Evolutionary conservation across 2,113 vertebrate genomes (phyloP), one percentile per base, ranked within the genome.

Genomic region (Larimichthys polyactis): DNA sequence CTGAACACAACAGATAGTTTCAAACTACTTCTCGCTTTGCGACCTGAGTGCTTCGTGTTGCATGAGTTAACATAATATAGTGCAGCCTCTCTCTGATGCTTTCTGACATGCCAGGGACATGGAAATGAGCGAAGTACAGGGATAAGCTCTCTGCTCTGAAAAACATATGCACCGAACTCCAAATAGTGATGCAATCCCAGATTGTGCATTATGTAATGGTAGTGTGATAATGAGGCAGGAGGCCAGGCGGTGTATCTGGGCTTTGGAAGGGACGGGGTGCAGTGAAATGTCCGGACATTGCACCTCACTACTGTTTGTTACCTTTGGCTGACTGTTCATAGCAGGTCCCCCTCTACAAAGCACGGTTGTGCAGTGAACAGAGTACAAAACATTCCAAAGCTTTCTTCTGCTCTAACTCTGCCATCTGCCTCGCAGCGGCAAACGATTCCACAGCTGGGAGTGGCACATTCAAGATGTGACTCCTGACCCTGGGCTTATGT

Each of bases 141-240:
- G 86, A 86, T 88, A 89, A 93, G 83, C 77, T 89, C 87, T 82
- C 44, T 15, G 75, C 80, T 77, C 74, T 83, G 64, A 75, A 86
- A 92, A 89, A 88, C 74, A 83, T 74, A 80, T 70, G 73, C 54
- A 16, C 49, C 69, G 75, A 51, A 87, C 75, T 90, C 63, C 59
- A 83, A 92, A 84, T 71, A 66, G 79, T 81, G 87, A 90, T 80
- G 82, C 84, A 84, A 90, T 81, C 85, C 79, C 87, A 85, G 86
- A 90, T 92, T 83, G 89, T 57, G 49, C 57, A 36, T 93, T 92
- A 87, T 36, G 27, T 89, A 93, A 90, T 71, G 64, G 54, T 14
- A 59, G 60, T 20, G 78, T 79, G 83, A 87, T 84, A 83, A 82
- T 74, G 81, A 84, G 70, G 20, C 22, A 63, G 82, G 64, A 44